A percentile compares a stretch with the other conserved stretches of the same genome.
Conservation (phyloP, 2,888 invertebrate genomes). For the Hyppa rectilinea region DNA sequence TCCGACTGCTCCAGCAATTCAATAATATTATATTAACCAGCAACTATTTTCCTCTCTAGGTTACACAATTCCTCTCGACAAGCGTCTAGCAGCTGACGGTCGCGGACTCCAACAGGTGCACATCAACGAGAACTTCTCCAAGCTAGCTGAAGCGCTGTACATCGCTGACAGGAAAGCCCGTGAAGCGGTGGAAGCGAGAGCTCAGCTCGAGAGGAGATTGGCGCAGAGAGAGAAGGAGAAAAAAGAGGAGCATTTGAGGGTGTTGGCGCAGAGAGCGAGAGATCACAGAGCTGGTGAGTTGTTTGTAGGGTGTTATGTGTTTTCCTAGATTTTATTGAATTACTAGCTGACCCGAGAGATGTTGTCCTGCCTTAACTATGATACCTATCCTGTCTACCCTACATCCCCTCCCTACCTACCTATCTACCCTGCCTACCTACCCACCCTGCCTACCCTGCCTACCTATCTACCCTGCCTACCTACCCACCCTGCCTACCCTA, state of each 20-base stretch:
- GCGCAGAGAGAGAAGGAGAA: constrained; percentile 99
- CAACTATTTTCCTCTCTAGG: constrained; percentile 85
- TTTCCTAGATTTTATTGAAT: not conserved
- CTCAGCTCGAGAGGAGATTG: constrained; percentile 98
- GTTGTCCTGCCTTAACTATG: too few species aligned
- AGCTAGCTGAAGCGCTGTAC: constrained; percentile 98
- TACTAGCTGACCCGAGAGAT: too few species aligned
- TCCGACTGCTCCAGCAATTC: not conserved
- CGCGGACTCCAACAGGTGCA: constrained; percentile 99
- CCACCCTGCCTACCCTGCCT: too few species aligned
- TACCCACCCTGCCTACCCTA: too few species aligned
- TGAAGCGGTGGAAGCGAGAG: constrained; percentile 99
- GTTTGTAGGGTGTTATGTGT: not conserved
- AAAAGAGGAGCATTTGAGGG: constrained; percentile 98
- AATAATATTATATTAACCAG: not conserved
- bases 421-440: too few species aligned
- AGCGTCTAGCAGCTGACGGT: constrained; percentile 99
- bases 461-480: too few species aligned
- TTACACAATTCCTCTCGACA: constrained; percentile 99
- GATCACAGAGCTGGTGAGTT: constrained; percentile 97
- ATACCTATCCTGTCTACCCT: too few species aligned
- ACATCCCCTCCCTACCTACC: too few species aligned
- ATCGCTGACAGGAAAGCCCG: constrained; percentile 99
- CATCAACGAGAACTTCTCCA: constrained; percentile 99
- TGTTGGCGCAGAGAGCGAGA: constrained; percentile 98